Conservation (phyloP, 2,797 vertebrate genomes). For the Momotus momota region DNA sequence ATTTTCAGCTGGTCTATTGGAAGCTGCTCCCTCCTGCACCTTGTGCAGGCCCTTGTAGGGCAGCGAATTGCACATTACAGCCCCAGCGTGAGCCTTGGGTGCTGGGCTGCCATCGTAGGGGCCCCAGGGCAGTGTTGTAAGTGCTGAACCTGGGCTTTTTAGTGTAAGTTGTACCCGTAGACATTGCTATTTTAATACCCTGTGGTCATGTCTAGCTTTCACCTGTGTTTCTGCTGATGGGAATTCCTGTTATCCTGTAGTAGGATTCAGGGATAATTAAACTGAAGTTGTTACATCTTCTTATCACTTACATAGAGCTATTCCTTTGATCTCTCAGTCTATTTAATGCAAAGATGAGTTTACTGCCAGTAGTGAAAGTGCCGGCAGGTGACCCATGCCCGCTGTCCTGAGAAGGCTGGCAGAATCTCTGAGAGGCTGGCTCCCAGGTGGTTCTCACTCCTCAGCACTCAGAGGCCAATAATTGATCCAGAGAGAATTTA, state of each 20-base stretch:
- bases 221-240: background rate
- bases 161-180: background rate
- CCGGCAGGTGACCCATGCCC: background rate
- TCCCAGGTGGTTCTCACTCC: background rate
- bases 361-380: background rate
- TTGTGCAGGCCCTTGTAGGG: background rate
- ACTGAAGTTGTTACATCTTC: background rate
- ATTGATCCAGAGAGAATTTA: background rate
- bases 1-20: background rate
- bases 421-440: background rate
- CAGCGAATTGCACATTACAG: background rate
- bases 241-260: background rate
- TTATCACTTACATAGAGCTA: background rate
- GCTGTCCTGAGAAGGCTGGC: background rate
- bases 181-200: background rate
- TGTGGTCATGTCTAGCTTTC: background rate
- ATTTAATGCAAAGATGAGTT: background rate
- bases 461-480: background rate
- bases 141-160: background rate
- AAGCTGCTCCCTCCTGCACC: background rate
- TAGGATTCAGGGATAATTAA: background rate
- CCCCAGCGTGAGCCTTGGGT: rapidly evolving
- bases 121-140: background rate
- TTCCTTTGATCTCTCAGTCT: background rate
- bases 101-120: background rate